Evolutionary conservation across 2,888 invertebrate species (phyloP).

Genomic region (Mesochorus sp.): DNA sequence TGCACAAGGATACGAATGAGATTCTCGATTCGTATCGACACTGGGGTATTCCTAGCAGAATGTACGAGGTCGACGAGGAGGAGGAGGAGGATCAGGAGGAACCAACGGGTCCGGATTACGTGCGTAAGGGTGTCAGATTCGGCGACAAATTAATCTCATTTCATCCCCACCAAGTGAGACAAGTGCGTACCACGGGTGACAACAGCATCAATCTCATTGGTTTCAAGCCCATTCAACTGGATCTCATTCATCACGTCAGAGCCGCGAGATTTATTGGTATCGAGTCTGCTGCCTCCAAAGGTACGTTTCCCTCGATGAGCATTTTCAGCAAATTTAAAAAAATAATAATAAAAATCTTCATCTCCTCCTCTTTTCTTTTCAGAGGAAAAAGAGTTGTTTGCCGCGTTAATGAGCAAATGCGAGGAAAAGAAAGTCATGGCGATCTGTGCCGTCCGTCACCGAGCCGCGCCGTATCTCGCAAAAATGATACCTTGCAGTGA

Average conservation of each 20-base stretch:
- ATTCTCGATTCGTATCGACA: constrained; percentile 58
- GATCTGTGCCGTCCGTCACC: constrained; percentile 51
- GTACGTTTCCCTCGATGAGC: constrained; percentile 21
- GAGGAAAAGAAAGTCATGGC: constrained; percentile 50
- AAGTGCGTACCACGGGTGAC: background rate
- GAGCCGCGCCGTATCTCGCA: constrained; percentile 42
- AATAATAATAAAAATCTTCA: too few species aligned
- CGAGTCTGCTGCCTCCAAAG: constrained; percentile 17
- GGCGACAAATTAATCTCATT: constrained; percentile 62
- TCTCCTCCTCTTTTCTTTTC: constrained; percentile 29
- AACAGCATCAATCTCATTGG: constrained; percentile 66
- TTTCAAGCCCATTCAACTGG: constrained; percentile 54
- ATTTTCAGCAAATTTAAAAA: too few species aligned
- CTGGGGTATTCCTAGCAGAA: background rate
- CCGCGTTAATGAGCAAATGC: constrained; percentile 57
- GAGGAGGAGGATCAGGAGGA: constrained; percentile 22
- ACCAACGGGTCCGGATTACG: background rate
- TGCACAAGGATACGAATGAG: constrained; percentile 63
- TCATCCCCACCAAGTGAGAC: constrained; percentile 49
- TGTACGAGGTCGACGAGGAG: constrained; percentile 38
- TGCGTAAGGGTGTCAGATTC: constrained; percentile 21
- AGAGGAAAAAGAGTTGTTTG: constrained; percentile 61
- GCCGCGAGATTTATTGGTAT: constrained; percentile 60
- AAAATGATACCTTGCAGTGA: constrained; percentile 50
- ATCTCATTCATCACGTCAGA: constrained; percentile 58